These are phyloP conservation scores for Cydia pomonella DNA, from an alignment of 1,140 invertebrate species.

Conservation along the genomic window DNA sequence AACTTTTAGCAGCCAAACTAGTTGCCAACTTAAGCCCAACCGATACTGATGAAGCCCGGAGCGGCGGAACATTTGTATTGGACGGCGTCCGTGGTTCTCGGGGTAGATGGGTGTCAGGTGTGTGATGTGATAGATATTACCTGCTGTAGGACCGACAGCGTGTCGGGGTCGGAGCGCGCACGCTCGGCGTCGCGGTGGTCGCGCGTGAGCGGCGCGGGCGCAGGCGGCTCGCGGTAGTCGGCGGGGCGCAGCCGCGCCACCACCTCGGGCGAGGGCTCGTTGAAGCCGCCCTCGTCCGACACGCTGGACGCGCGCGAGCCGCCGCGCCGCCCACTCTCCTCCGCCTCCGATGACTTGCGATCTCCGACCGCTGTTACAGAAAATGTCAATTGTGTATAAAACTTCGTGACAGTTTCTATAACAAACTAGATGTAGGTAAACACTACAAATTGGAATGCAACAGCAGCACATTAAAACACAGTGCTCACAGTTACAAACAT, in stretches of 20 bases:
- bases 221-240: constrained; percentile 64
- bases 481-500: too few relatives aligned
- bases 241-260: constrained; percentile 82
- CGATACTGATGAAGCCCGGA: too few relatives aligned
- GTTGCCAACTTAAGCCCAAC: too few relatives aligned
- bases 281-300: constrained; percentile 84
- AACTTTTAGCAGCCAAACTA: too few relatives aligned
- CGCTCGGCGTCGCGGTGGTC: constrained; percentile 68
- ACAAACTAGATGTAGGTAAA: not conserved
- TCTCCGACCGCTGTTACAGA: constrained; percentile 61
- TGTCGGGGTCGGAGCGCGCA: constrained; percentile 74
- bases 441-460: too few relatives aligned
- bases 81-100: too few relatives aligned
- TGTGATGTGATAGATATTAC: constrained; percentile 40
- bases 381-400: not conserved
- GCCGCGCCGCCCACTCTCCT: constrained; percentile 51
- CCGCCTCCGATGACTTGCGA: constrained; percentile 68
- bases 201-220: constrained; percentile 55
- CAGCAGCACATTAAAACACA: too few relatives aligned
- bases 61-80: too few relatives aligned
- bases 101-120: too few relatives aligned
- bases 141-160: constrained; percentile 74
- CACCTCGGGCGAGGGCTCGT: constrained; percentile 84
- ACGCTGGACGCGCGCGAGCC: constrained; percentile 81
- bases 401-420: not conserved